Percentiles rank a stretch among this genome's conserved stretches.
Conservation (phyloP, 53 echinoderm and acorn worm genomes). For the Henricia sp. region DNA sequence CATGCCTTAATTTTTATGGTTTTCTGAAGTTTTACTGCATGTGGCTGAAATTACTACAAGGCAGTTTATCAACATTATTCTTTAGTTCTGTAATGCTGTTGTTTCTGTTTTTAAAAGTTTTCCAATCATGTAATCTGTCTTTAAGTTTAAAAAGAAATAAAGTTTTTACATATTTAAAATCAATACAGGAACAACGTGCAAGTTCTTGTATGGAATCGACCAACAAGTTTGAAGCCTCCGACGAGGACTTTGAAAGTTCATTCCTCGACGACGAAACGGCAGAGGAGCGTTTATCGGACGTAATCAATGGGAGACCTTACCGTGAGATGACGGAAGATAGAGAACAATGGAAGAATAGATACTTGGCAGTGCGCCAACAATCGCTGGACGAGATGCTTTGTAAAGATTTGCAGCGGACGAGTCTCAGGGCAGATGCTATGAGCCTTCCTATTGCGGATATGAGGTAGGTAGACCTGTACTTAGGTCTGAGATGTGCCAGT, state of each 20-base stretch:
- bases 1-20: too few species aligned
- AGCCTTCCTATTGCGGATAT: slow-evolving; percentile 60
- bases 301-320: slow-evolving; percentile 68
- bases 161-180: not conserved
- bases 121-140: too few species aligned
- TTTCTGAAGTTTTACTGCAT: too few species aligned
- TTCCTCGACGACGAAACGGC: not conserved
- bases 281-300: slow-evolving; percentile 38
- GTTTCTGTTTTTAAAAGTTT: too few species aligned
- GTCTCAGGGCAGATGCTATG: slow-evolving; percentile 26
- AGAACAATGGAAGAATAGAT: slow-evolving; percentile 44
- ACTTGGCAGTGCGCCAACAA: slow-evolving; percentile 52
- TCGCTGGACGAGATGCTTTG: not conserved
- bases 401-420: not conserved
- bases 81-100: too few species aligned
- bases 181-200: slow-evolving; percentile 34
- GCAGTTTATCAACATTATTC: too few species aligned
- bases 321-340: slow-evolving; percentile 25
- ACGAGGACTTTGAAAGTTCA: slow-evolving; percentile 24
- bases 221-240: not conserved
- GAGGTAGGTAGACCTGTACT: slow-evolving; percentile 73
- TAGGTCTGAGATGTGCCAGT: too few species aligned
- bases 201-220: not conserved
- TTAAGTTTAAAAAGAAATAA: too few species aligned
- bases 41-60: too few species aligned